phyloP scores from a whole-genome alignment of 1,140 invertebrate species.

The Lithobius niger region DNA sequence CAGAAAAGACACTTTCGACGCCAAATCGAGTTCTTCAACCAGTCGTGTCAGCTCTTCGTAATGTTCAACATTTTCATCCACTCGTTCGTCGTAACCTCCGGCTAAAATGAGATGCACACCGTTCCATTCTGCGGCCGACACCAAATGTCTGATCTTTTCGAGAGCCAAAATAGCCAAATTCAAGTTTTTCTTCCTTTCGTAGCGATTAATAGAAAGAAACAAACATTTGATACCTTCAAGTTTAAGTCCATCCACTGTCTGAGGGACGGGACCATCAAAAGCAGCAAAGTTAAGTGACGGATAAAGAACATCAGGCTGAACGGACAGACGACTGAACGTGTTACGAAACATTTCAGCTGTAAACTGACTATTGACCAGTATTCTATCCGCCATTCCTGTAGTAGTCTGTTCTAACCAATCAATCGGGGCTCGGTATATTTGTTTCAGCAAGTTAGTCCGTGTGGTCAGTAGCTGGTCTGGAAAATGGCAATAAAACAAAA shows the following conservation, averaged over 20 bases:
- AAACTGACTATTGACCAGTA: slow-evolving; percentile 92
- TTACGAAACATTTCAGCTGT: slow-evolving; percentile 59
- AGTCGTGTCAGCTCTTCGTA: slow-evolving; percentile 59
- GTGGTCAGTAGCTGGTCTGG: slow-evolving; percentile 78
- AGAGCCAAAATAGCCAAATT: slow-evolving; percentile 51
- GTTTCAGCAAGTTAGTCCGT: slow-evolving; percentile 51
- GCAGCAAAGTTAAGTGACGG: slow-evolving; percentile 76
- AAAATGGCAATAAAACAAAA: slow-evolving; percentile 96
- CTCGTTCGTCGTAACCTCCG: slow-evolving; percentile 87
- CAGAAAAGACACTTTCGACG: slow-evolving; percentile 64
- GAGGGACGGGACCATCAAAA: slow-evolving; percentile 47
- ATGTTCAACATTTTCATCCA: slow-evolving; percentile 80
- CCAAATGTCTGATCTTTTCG: neutral
- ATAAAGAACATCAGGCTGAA: slow-evolving; percentile 71
- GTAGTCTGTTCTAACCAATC: slow-evolving; percentile 86
- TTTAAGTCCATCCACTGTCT: slow-evolving; percentile 32
- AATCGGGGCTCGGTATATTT: slow-evolving; percentile 70
- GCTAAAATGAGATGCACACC: slow-evolving; percentile 77
- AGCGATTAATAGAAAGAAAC: slow-evolving; percentile 92
- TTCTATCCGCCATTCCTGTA: slow-evolving; percentile 64
- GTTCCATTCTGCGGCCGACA: slow-evolving; percentile 37
- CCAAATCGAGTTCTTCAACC: slow-evolving; percentile 48
- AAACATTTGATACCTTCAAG: slow-evolving; percentile 26
- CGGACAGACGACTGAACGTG: slow-evolving; percentile 59
- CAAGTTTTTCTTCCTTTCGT: slow-evolving; percentile 93